Base-by-base conservation (phyloP, 2,888 invertebrate genomes). In the Aspidapion aeneum region DNA sequence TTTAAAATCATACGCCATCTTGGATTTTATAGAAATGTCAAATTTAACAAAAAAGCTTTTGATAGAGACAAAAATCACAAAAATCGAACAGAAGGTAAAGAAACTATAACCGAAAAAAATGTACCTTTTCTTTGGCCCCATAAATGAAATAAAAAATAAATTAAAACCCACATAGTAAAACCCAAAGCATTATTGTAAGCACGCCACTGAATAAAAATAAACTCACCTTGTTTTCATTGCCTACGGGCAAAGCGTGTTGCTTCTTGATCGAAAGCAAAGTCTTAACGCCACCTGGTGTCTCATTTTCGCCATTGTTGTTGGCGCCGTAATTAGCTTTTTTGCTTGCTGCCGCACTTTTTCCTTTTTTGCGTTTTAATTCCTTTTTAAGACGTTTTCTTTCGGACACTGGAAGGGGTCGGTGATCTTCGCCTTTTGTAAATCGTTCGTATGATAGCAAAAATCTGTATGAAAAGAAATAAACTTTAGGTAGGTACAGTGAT, bases 401-500 rank as follows among this genome's bases (percentile, higher is more conserved):
- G 57, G 77, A 75, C 60, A 77, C 71, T n/a, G 80, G 75, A 67
- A 80, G 73, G 1, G 81, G 76, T 72, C 78, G 80, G 77, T 82
- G 72, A 78, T 79, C 74, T 77, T 77, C 86, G 66, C 76, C 85
- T 75, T 78, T 85, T 77, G 82, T 82, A 78, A 80, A 84, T 78
- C 80, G 80, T 69, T 90, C 90, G 73, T 85, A 89, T 0, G 88
- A 84, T n/a, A 90, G 78, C 17, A 90, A 80, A 73, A 87, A 85
- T 73, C 90, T 90, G 77, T 1, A 77, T 77, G 65, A 52, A 12
- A 12, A 48, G 49, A n/a, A 48, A 9, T 48, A 12, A 12, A n/a
- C n/a, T 48, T n/a, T 48, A 48, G n/a, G n/a, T n/a, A n/a, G n/a
- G n/a, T n/a, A n/a, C n/a, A n/a, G n/a, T n/a, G n/a, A n/a, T n/a